A percentile compares a stretch with the other conserved stretches of the same genome.
These are phyloP conservation scores for Dolichopus griseipennis DNA, from an alignment of 2,888 invertebrate genomes.

Conservation along the genomic window DNA sequence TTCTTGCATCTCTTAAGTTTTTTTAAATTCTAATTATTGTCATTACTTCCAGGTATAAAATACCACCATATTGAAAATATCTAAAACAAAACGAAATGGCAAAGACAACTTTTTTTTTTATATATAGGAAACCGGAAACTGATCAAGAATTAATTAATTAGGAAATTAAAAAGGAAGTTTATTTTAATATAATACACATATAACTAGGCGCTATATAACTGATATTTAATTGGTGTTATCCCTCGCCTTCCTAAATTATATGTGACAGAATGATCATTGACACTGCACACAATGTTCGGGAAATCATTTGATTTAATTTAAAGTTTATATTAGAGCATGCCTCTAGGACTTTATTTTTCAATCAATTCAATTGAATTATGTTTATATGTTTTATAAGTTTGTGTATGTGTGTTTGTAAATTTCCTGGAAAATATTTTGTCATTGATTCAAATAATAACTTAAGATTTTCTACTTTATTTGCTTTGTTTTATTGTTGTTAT, in stretches of 20 bases:
- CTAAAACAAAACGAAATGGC: too few species aligned
- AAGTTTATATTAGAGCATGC: too few species aligned
- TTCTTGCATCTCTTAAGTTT: too few species aligned
- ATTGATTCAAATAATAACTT: background rate
- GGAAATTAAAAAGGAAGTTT: background rate
- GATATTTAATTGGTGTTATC: background rate
- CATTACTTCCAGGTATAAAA: background rate
- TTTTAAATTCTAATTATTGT: background rate
- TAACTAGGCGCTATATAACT: background rate
- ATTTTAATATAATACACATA: background rate
- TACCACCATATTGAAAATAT: background rate
- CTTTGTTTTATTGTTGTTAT: background rate
- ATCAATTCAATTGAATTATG: too few species aligned
- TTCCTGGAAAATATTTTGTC: background rate
- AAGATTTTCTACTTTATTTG: background rate
- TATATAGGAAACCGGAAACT: background rate
- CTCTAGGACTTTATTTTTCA: too few species aligned
- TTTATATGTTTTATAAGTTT: too few species aligned
- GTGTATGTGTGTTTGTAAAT: background rate
- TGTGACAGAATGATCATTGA: too few species aligned
- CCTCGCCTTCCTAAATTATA: background rate
- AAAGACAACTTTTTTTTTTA: background rate
- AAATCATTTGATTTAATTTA: too few species aligned
- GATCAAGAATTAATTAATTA: conserved; percentile 4
- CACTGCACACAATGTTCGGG: too few species aligned